phyloP scores from a whole-genome alignment of 1,140 invertebrate species.

The Papilio helenus region DNA sequence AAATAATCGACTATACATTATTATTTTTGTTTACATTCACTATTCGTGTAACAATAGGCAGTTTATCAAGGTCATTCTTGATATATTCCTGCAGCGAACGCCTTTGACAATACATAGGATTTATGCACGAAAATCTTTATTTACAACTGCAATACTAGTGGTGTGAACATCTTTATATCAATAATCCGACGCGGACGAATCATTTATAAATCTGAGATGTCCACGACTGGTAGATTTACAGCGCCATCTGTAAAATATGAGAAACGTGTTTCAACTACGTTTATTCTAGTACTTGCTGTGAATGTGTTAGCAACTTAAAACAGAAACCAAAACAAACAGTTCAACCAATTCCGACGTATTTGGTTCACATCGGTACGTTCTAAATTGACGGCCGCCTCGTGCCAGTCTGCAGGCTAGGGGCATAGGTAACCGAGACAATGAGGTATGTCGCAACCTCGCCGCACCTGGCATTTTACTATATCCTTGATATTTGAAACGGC shows the following conservation, averaged over 20 bases:
- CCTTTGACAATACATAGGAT: constrained; percentile 53
- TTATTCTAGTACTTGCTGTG: constrained; percentile 3
- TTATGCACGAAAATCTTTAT: constrained; percentile 56
- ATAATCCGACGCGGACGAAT: constrained; percentile 48
- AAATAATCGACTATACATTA: neutral
- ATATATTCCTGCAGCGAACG: constrained; percentile 40
- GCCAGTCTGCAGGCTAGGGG: constrained; percentile 42
- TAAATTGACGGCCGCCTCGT: constrained; percentile 46
- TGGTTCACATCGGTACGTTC: constrained; percentile 39
- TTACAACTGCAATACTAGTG: constrained; percentile 55
- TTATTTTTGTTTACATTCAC: constrained; percentile 17
- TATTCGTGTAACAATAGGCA: constrained; percentile 32
- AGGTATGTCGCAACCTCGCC: constrained; percentile 60
- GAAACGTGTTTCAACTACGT: constrained; percentile 28
- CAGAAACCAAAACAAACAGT: neutral
- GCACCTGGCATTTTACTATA: constrained; percentile 72
- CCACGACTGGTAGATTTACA: constrained; percentile 47
- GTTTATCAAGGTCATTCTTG: constrained; percentile 40
- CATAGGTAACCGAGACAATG: constrained; percentile 64
- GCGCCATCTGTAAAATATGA: constrained; percentile 47
- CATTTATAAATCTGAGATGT: constrained; percentile 54
- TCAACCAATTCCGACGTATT: neutral
- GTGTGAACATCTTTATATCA: constrained; percentile 62
- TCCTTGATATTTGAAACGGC: constrained; percentile 79
- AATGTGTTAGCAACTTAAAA: neutral